These are phyloP conservation scores for Ictalurus furcatus DNA, from an alignment of 2,113 vertebrate genomes.

Conservation along the genomic window DNA sequence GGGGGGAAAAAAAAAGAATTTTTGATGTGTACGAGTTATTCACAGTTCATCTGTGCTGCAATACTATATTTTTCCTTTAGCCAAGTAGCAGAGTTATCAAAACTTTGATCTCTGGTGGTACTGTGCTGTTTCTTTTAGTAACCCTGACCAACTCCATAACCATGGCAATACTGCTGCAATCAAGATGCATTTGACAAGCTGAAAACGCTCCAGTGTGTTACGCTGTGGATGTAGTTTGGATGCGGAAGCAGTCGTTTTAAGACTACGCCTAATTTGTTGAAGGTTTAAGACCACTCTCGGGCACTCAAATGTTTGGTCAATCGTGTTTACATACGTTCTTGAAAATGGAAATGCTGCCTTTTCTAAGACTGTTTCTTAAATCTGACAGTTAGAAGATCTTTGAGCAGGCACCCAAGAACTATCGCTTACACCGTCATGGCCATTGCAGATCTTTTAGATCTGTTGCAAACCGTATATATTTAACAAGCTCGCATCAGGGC, in stretches of 20 bases:
- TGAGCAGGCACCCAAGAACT: neutral
- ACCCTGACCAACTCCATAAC: neutral
- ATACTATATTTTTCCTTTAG: neutral
- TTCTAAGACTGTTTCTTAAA: neutral
- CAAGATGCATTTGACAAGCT: neutral
- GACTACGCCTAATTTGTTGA: neutral
- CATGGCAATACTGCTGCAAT: neutral
- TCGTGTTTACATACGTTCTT: neutral
- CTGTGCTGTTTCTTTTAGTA: neutral
- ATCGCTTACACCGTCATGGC: neutral
- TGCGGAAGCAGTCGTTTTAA: neutral
- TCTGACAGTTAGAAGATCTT: too few relatives aligned
- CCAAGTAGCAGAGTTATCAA: neutral
- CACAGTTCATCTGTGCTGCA: neutral
- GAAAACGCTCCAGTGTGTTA: neutral
- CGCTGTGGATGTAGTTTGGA: neutral
- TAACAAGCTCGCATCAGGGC: neutral
- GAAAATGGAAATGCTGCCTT: neutral
- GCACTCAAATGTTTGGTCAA: neutral
- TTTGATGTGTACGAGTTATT: neutral
- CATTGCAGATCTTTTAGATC: neutral
- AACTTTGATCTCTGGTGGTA: neutral
- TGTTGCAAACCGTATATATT: neutral
- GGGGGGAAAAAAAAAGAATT: neutral
- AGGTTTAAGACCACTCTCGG: neutral